These are phyloP conservation scores for Catocala nupta DNA, from an alignment of 2,888 invertebrate species.

Conservation along the genomic window DNA sequence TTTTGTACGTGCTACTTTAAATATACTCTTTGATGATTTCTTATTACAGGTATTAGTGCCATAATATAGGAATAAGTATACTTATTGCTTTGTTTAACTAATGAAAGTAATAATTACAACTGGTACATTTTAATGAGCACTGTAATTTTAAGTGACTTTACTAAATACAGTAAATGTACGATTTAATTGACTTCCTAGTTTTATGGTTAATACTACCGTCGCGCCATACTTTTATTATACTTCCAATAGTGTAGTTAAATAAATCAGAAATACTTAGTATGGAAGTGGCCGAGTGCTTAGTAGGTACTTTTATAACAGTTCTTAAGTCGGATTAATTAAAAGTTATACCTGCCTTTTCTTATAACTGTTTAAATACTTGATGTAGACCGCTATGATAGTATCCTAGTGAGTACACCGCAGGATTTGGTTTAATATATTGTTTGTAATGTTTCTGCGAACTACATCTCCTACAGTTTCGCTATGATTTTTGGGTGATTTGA, in stretches of 20 bases:
- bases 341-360: background rate
- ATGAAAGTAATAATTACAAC: conserved; percentile 2
- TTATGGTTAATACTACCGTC: background rate
- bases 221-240: conserved; percentile 4
- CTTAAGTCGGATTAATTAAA: conserved; percentile 3
- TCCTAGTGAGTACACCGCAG: too few relatives aligned
- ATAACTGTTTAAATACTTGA: background rate
- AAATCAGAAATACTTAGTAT: background rate
- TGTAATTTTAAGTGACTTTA: conserved; percentile 1
- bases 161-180: background rate
- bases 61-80: background rate
- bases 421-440: background rate
- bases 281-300: background rate
- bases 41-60: background rate
- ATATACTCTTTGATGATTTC: too few relatives aligned
- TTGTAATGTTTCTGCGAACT: background rate
- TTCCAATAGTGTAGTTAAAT: conserved; percentile 6
- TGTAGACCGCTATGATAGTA: too few relatives aligned
- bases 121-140: conserved; percentile 3
- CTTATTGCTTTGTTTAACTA: conserved; percentile 1
- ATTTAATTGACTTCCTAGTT: conserved; percentile 9
- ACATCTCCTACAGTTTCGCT: background rate
- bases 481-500: conserved; percentile 42
- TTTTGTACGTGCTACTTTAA: background rate
- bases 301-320: conserved; percentile 2